Evolutionary conservation across 2,797 vertebrate species (phyloP), one percentile per base, ranked within the genome.

Genomic region (Dicrostonyx torquatus): DNA sequence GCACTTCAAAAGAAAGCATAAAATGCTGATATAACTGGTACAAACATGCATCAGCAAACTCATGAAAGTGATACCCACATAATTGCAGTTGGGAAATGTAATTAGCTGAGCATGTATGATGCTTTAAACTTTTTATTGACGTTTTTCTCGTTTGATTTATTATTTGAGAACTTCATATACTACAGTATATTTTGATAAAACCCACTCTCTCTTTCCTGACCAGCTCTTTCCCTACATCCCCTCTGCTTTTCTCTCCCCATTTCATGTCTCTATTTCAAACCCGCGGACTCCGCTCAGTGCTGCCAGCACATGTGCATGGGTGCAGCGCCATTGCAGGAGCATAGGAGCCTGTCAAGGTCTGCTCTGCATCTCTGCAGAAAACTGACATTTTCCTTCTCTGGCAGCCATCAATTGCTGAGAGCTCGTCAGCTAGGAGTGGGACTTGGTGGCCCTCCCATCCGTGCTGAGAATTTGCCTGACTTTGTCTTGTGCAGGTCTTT

Each of bases 1-100:
- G 8, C 11, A 37, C n/a, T 18, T 75, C 48, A 87, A 96, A 91
- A 24, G 66, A 94, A 93, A 93, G 48, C 43, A 73, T 55, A 45
- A 88, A 91, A 89, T 53, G 43, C n/a, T 18, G 68, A 11, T 78
- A 7, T 13, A 50, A 73, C 1, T 62, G 18, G 24, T 55, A 45
- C 0, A 68, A 45, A 73, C 78, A 45, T 17, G 1, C 15, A 6
- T 10, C 55, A 53, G 55, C 82, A 91, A 92, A n/a, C 29, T 79
- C 37, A 73, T 58, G 73, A 85, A 91, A 62, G 48, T 73, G 34
- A 48, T 26, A 29, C 17, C 70, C 2, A 68, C n/a, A 53, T 77
- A 29, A 75, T 12, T 87, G 12, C 72, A 62, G 37, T 37, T 20
- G n/a, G 37, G 55, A 84, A 96, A 89, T 91, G 83, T 58, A 95